Evolutionary conservation across 2,888 invertebrate genomes (phyloP).

Genomic region (Augiades crinisus): DNA sequence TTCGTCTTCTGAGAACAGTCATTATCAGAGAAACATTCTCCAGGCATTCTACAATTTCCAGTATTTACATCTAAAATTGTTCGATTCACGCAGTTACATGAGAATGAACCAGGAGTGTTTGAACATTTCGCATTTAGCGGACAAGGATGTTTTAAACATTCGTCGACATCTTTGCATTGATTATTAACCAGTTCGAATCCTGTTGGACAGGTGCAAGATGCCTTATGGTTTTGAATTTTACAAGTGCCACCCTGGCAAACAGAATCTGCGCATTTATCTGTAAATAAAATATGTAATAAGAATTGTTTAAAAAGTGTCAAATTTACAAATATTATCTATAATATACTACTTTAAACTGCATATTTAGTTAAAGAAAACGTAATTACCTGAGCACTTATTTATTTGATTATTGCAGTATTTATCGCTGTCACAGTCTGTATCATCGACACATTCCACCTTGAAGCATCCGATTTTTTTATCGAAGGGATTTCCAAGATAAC

Average conservation of each 20-base stretch:
- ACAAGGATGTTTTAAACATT: slow-evolving; percentile 90
- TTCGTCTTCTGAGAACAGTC: slow-evolving; percentile 90
- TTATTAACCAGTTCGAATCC: slow-evolving; percentile 86
- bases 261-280: slow-evolving; percentile 90
- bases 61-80: slow-evolving; percentile 88
- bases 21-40: slow-evolving; percentile 89
- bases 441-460: slow-evolving; percentile 91
- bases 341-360: not conserved
- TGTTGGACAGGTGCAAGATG: slow-evolving; percentile 86
- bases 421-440: slow-evolving; percentile 87
- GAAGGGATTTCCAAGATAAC: slow-evolving; percentile 90
- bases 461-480: slow-evolving; percentile 91
- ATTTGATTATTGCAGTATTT: slow-evolving; percentile 88
- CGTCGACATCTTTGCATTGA: slow-evolving; percentile 90
- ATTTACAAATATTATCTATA: too few relatives aligned
- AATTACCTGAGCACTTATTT: slow-evolving; percentile 90
- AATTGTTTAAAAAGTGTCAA: too few relatives aligned
- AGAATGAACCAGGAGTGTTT: slow-evolving; percentile 89
- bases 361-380: slow-evolving; percentile 17
- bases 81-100: slow-evolving; percentile 89
- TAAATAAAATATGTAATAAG: slow-evolving; percentile 37
- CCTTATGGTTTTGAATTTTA: slow-evolving; percentile 85
- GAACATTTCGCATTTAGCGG: slow-evolving; percentile 89
- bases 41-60: slow-evolving; percentile 90
- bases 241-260: slow-evolving; percentile 92